Evolutionary conservation across 1,140 invertebrate genomes (phyloP), one percentile per base, ranked within the genome.

Genomic region (Leptestheria dahalacensis): DNA sequence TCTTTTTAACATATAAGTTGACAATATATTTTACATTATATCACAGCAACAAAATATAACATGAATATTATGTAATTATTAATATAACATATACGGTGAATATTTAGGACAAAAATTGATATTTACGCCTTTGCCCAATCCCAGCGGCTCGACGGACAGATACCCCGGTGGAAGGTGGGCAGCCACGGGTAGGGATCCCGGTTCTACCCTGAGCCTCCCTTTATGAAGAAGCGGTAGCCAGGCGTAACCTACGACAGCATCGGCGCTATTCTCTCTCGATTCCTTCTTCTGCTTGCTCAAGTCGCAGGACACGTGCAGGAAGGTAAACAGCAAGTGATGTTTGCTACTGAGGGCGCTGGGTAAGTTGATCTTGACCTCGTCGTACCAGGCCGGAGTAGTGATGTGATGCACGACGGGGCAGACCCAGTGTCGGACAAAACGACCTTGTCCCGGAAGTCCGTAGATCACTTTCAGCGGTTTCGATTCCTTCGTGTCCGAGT

Each of bases 241-340:
- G 9, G 91, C 81, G 74, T 90, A 95, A 0, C 93, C 93, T 57
- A 96, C 86, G 63, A 87, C 82, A 59, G 80, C 85, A 69, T 95
- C 91, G 29, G 91, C 80, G 47, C 52, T 52, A 9, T 59, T n/a
- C 9, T 52, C 52, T 1, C 79, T 78, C 15, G 79, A 78, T 63
- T 87, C 84, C 64, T 83, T 82, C 69, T 91, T 90, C 11, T 52
- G 56, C 82, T 82, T 63, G 85, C 78, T 41, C 58, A 60, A 28
- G 72, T 91, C 87, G 67, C 89, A 90, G 20, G 86, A 88, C 62
- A 92, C 83, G 68, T 94, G 90, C 68, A 86, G 83, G 71, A 94
- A 93, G 2, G 85, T 88, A 69, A 94, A 93, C 2, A 93, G 75
- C 21, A 93, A 68, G 68, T 94, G 90, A 71, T 92, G 89, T 29